Evolutionary conservation across 1,140 invertebrate genomes (phyloP).

Genomic region (Bombus haemorrhoidalis): DNA sequence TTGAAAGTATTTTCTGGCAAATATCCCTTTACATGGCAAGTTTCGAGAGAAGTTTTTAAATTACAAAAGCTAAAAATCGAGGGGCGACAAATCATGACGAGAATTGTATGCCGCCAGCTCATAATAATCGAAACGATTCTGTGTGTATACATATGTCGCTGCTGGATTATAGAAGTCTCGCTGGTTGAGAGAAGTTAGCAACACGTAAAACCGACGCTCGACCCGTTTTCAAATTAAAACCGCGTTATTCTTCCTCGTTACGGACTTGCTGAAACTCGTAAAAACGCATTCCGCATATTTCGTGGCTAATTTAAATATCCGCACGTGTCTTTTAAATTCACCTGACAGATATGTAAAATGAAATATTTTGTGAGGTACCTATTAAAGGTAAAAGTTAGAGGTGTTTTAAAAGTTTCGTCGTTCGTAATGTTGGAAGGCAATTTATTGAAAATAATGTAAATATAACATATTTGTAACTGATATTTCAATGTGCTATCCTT

Average conservation of each 20-base stretch:
- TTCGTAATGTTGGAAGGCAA: too few relatives aligned
- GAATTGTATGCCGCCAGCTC: neutral
- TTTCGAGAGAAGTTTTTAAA: neutral
- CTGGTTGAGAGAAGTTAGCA: neutral
- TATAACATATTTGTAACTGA: too few relatives aligned
- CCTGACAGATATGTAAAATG: neutral
- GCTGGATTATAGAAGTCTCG: neutral
- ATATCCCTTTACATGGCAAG: too few relatives aligned
- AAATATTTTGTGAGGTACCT: too few relatives aligned
- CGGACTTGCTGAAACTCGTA: neutral
- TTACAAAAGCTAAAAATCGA: neutral
- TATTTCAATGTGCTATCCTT: too few relatives aligned
- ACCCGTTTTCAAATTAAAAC: conserved; percentile 46
- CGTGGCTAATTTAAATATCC: conserved; percentile 43
- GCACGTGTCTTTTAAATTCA: conserved; percentile 37
- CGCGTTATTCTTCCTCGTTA: conserved; percentile 1
- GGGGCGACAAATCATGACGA: neutral
- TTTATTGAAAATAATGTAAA: too few relatives aligned
- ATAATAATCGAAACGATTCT: neutral
- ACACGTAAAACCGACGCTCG: neutral
- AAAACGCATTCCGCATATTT: conserved; percentile 47
- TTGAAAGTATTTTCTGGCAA: neutral
- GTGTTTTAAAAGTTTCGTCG: too few relatives aligned
- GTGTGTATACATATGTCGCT: neutral
- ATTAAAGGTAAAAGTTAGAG: neutral